A percentile compares a stretch with the other conserved stretches of the same genome.
These are phyloP conservation scores for Ailuropoda melanoleuca DNA, from an alignment of 2,113 vertebrate genomes.

Conservation along the genomic window DNA sequence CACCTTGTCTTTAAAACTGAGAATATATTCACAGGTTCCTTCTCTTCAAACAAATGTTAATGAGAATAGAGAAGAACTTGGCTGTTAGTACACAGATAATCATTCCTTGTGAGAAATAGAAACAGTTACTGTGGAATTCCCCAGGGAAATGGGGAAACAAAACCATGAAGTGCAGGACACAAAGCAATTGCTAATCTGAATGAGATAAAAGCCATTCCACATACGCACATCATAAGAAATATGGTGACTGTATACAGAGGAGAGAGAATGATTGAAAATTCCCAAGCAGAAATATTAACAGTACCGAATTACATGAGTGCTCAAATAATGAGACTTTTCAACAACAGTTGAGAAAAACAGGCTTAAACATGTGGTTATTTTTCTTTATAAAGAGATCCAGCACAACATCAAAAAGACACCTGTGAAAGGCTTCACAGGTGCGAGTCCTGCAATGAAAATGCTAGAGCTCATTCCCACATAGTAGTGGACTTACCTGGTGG, in stretches of 20 bases:
- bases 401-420: background rate
- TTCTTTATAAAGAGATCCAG: background rate
- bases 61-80: background rate
- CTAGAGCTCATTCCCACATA: background rate
- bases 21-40: background rate
- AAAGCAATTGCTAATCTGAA: background rate
- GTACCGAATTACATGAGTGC: background rate
- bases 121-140: background rate
- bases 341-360: background rate
- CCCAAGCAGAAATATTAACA: background rate
- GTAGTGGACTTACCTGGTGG: conserved; percentile 81
- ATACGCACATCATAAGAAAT: background rate
- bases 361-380: background rate
- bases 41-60: background rate
- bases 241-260: accelerated
- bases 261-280: background rate
- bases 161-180: background rate
- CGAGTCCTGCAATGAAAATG: background rate
- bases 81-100: background rate
- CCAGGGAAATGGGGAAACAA: background rate
- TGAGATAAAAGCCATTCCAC: background rate
- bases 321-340: background rate
- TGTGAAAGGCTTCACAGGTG: background rate
- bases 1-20: background rate
- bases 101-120: background rate